Evolutionary conservation across 2,113 vertebrate genomes (phyloP).

Genomic region (Tachysurus vachellii): DNA sequence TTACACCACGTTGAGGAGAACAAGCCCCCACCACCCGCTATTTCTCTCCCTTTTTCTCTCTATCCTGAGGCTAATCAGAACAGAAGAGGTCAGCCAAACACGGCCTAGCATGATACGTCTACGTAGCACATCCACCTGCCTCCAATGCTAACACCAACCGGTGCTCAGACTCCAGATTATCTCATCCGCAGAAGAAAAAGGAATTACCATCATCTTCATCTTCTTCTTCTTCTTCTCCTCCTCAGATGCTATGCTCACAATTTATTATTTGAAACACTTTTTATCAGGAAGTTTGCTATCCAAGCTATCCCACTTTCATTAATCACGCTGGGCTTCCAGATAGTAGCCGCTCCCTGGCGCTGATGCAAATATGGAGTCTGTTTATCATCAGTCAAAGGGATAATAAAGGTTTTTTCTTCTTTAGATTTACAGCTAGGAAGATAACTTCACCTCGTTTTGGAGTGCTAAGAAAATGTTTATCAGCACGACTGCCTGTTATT

Average conservation of each 20-base stretch:
- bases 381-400: slow-evolving; percentile 68
- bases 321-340: slow-evolving; percentile 75
- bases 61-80: slow-evolving; percentile 65
- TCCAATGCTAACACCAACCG: slow-evolving; percentile 56
- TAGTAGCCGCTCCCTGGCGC: slow-evolving; percentile 73
- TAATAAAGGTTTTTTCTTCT: slow-evolving; percentile 43
- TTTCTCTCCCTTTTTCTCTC: slow-evolving; percentile 46
- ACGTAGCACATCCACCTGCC: slow-evolving; percentile 51
- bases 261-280: slow-evolving; percentile 79
- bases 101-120: slow-evolving; percentile 55
- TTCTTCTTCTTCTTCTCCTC: slow-evolving; percentile 17
- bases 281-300: slow-evolving; percentile 79
- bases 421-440: slow-evolving; percentile 19
- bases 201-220: slow-evolving; percentile 32
- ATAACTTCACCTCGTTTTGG: slow-evolving; percentile 50
- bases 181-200: slow-evolving; percentile 29
- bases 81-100: slow-evolving; percentile 64
- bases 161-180: slow-evolving; percentile 49
- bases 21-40: slow-evolving; percentile 1
- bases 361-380: slow-evolving; percentile 77
- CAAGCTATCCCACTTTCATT: slow-evolving; percentile 71
- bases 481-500: slow-evolving; percentile 34
- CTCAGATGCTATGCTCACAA: slow-evolving; percentile 67
- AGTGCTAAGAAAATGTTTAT: slow-evolving; percentile 38
- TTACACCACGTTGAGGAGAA: slow-evolving; percentile 61